phyloP scores from a whole-genome alignment of 2,888 invertebrate genomes.

The Teleiodes luculella region DNA sequence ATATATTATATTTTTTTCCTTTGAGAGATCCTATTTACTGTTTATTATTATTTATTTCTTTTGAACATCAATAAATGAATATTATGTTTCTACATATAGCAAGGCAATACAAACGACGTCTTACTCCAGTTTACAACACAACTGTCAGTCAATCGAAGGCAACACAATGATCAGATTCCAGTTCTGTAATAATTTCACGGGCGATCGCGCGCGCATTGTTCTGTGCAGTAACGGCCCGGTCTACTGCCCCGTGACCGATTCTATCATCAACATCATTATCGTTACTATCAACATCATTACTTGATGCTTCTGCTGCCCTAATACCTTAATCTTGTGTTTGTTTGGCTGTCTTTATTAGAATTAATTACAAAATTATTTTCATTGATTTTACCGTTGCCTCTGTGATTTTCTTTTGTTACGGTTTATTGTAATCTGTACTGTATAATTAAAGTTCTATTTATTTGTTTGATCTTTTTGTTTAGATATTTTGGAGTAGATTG shows the following conservation, averaged over 20 bases:
- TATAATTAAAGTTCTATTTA: too few species aligned
- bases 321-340: not conserved
- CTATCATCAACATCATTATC: not conserved
- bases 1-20: too few species aligned
- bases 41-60: too few species aligned
- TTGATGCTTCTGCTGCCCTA: not conserved
- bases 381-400: not conserved
- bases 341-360: not conserved
- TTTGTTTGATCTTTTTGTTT: too few species aligned
- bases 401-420: not conserved
- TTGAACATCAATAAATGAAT: too few species aligned
- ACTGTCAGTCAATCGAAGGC: slow-evolving; percentile 4
- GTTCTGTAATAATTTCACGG: slow-evolving; percentile 5
- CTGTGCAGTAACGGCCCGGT: slow-evolving; percentile 3
- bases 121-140: not conserved
- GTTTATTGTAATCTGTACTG: too few species aligned
- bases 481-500: too few species aligned
- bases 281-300: not conserved
- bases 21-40: too few species aligned
- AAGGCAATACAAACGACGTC: not conserved
- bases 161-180: not conserved
- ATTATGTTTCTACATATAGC: not conserved
- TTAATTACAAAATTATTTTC: not conserved
- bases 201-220: slow-evolving; percentile 4
- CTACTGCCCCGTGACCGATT: slow-evolving; percentile 2